A percentile compares a stretch with the other conserved stretches of the same genome.
phyloP scores from a whole-genome alignment of 2,113 vertebrate genomes.

The Cathartes aura region DNA sequence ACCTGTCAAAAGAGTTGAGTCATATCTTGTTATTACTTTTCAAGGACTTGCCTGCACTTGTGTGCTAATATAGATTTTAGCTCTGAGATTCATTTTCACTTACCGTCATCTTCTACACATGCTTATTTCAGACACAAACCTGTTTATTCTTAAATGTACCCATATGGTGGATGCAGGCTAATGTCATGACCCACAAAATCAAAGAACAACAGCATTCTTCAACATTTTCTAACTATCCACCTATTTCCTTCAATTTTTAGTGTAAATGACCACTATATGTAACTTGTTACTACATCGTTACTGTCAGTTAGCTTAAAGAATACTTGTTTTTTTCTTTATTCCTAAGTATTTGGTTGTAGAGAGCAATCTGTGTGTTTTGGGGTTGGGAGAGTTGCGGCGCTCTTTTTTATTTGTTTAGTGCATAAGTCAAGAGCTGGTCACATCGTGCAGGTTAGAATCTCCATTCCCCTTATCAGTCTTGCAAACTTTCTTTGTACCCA shows the following conservation, averaged over 20 bases:
- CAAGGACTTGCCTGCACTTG: neutral
- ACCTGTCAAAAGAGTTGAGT: constrained; percentile 4
- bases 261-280: neutral
- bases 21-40: neutral
- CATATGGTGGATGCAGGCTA: neutral
- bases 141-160: neutral
- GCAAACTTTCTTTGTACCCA: neutral
- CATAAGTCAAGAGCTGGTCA: neutral
- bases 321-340: neutral
- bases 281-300: neutral
- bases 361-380: neutral
- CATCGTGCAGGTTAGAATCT: neutral
- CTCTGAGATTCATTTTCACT: neutral
- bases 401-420: neutral
- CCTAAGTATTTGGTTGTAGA: neutral
- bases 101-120: neutral
- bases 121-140: neutral
- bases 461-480: neutral
- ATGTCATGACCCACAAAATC: neutral
- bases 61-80: neutral
- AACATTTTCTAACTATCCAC: neutral
- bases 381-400: rapidly evolving
- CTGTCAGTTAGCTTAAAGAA: neutral
- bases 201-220: neutral
- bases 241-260: neutral